Base-by-base conservation (phyloP, 1,140 invertebrate species). In the Whitmania pigra region DNA sequence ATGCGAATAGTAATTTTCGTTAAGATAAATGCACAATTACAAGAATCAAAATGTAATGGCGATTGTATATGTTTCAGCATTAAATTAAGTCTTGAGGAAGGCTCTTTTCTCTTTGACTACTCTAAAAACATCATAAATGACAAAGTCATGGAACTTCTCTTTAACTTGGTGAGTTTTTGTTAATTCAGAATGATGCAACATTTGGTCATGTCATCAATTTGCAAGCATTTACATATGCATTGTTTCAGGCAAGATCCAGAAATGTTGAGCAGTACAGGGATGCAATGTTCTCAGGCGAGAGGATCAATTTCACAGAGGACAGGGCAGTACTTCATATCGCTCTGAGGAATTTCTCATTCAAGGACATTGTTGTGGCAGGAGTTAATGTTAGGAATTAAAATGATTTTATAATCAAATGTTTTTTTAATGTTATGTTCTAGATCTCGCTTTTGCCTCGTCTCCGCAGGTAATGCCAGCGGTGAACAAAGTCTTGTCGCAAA, bases 281-380 rank as follows among this genome's bases (percentile, higher is more conserved):
- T 84, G 89, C 89, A 43, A 97, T 99, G 94, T 98, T 99, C 80
- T 79, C 80, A 75, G 97, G 94, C 49, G 86, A 93, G 78, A 93
- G 92, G 79, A 99, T 99, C 53, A 99, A 99, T 83, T 94, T 97
- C 77, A 99, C 97, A 2, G 97, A 99, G 84, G 87, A 93, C 78
- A 86, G 95, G 75, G 90, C 96, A 55, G 97, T 99, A 2, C 83
- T 99, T 2, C 97, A 99, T 81, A 87, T 90, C 57, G 97, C 97
- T 22, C 85, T 99, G 31, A 86, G 97, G 68, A 97, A 99, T 80
- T 85, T 90, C 60, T 84, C 86, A 66, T 90, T 90, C 79, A 87
- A 87, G 0, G 83, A 87, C 0, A 92, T 99, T 74, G 68, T 88
- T 20, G 88, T 97, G 6, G 89, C 94, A 80, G 91, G 90, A 15